Conservation (phyloP, 2,888 invertebrate genomes). For the Hemithea aestivaria region DNA sequence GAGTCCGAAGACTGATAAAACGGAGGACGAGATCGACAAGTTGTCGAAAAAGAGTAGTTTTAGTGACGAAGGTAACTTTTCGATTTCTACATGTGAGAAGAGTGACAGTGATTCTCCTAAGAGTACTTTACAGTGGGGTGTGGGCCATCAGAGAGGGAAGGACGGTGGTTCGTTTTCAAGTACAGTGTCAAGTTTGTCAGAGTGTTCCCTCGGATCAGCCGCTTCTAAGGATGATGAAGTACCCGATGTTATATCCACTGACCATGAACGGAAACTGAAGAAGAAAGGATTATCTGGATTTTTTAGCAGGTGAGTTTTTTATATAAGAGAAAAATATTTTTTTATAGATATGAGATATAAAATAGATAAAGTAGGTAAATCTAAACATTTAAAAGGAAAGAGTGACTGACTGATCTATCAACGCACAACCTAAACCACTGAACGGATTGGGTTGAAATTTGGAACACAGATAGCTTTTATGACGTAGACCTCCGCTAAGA, state of each 20-base stretch:
- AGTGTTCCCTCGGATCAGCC: conserved; percentile 82
- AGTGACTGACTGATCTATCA: too few species aligned
- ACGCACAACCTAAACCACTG: too few species aligned
- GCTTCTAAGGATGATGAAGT: conserved; percentile 73
- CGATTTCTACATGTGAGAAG: conserved; percentile 72
- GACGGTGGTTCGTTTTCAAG: conserved; percentile 83
- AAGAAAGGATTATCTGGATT: conserved; percentile 81
- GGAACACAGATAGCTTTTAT: too few species aligned
- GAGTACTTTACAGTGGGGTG: conserved; percentile 72
- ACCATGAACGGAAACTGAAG: conserved; percentile 71
- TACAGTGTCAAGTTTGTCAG: conserved; percentile 85
- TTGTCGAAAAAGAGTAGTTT: conserved; percentile 74
- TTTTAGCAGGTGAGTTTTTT: conserved; percentile 77
- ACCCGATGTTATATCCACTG: conserved; percentile 39
- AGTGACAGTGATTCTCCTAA: conserved; percentile 76
- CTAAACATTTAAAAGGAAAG: too few species aligned
- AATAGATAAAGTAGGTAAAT: too few species aligned
- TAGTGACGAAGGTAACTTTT: conserved; percentile 74
- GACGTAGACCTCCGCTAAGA: too few species aligned
- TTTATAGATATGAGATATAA: too few species aligned
- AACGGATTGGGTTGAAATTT: too few species aligned
- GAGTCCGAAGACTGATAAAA: conserved; percentile 63
- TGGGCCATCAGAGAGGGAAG: conserved; percentile 74
- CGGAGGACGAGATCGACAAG: conserved; percentile 61
- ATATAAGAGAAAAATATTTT: neutral